Percentiles rank a stretch among this genome's conserved stretches.
Evolutionary conservation across 1,140 invertebrate species (phyloP).

Genomic region (Aplysia californica): DNA sequence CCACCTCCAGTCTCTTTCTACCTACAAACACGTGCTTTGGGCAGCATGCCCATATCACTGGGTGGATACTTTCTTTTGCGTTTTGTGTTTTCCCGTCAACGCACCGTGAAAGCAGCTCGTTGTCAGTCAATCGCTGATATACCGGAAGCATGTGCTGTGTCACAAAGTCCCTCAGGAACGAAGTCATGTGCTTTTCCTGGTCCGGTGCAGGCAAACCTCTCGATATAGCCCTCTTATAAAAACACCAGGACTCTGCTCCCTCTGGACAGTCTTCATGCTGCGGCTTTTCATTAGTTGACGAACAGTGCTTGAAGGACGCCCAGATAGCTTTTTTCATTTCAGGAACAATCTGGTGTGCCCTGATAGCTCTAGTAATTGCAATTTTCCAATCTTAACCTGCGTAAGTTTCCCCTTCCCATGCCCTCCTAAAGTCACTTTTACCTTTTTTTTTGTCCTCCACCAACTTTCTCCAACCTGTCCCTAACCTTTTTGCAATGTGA

Average conservation of each 20-base stretch:
- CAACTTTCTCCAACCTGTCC: too few species aligned
- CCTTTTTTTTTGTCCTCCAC: too few species aligned
- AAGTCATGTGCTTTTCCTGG: neutral
- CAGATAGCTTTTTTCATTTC: conserved; percentile 13
- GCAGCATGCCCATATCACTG: conserved; percentile 10
- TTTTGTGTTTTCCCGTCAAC: conserved; percentile 15
- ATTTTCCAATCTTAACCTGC: neutral
- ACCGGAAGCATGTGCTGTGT: neutral
- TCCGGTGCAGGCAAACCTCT: neutral
- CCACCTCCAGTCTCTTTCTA: neutral
- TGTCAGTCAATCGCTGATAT: neutral
- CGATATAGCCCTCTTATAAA: conserved; percentile 18
- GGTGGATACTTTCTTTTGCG: conserved; percentile 9
- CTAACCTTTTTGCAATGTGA: too few species aligned
- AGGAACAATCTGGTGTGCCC: neutral
- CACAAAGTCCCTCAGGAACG: neutral
- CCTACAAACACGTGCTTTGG: conserved; percentile 16
- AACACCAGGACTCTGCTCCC: conserved; percentile 21
- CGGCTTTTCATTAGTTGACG: neutral
- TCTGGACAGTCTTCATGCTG: conserved; percentile 12
- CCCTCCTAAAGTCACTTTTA: too few species aligned
- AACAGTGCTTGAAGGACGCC: conserved; percentile 15
- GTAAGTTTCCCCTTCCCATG: neutral
- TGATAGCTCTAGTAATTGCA: conserved; percentile 1
- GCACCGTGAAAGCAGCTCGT: neutral